Evolutionary conservation across 2,797 vertebrate species (phyloP), one percentile per base, ranked within the genome.

Genomic region (Chelon labrosus): DNA sequence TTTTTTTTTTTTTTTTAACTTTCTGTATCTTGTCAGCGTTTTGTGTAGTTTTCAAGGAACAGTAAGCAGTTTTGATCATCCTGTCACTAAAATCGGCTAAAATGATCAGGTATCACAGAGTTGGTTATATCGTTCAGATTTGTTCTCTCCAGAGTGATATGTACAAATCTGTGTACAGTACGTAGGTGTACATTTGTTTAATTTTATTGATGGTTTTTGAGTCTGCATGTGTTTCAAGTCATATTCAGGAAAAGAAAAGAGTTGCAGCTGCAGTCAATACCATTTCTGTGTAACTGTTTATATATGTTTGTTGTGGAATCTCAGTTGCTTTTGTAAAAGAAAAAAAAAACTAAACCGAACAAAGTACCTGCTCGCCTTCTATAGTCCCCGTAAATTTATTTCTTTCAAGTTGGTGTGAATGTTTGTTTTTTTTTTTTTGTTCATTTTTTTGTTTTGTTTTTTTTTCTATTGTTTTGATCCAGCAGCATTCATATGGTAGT

Each of bases 201-300:
- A 17, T 81, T 84, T 80, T 64, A 65, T 22, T 62, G 25, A 81
- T 79, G 73, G 13, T 75, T 78, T 86, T 79, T 67, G 58, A 89
- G 73, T 91, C 80, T 91, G 86, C 82, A 88, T 89, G 85, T 82
- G 84, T 89, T 94, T 94, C 91, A 94, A 95, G 93, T 94, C 89
- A 76, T 93, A 69, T 83, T 94, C 91, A 93, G 93, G 93, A 94
- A 91, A 84, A 89, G 70, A 71, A 83, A 89, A 86, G 85, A 68
- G 82, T 89, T 80, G 64, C 77, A 87, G 88, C 84, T 90, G 83
- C 79, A 80, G 87, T 88, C 69, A 63, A 79, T 75, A 76, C 56
- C 60, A 44, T 80, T 76, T 84, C 65, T 82, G 78, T 88, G 60
- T 83, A 84, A 37, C 46, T 68, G 67, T 88, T 75, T 0, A 16